Conservation (phyloP, 2,113 vertebrate species). For the Cyrtonyx montezumae region DNA sequence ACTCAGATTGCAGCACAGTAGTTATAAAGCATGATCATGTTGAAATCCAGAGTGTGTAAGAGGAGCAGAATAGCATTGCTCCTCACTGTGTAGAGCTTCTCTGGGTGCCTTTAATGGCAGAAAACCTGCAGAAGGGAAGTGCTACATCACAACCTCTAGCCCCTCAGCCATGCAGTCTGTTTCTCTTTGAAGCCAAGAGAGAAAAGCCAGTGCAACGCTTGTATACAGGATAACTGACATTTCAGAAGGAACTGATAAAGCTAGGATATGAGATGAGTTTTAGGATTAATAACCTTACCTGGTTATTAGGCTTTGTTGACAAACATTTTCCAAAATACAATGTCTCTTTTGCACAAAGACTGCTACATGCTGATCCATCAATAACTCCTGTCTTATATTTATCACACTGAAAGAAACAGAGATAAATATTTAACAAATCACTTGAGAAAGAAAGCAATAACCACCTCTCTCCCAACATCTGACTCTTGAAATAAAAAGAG, state of each 20-base stretch:
- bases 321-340: constrained; percentile 95
- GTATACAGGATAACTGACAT: neutral
- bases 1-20: neutral
- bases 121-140: neutral
- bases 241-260: neutral
- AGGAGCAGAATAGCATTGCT: neutral
- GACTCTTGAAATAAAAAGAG: neutral
- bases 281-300: constrained; percentile 79
- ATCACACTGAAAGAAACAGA: constrained; percentile 85
- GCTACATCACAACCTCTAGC: neutral
- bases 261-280: neutral
- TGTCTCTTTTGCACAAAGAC: constrained; percentile 93
- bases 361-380: constrained; percentile 94
- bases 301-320: constrained; percentile 89
- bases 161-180: neutral
- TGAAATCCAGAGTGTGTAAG: neutral
- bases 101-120: neutral
- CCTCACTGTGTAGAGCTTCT: neutral
- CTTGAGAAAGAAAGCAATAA: neutral
- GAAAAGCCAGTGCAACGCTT: neutral
- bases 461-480: neutral
- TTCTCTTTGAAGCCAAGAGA: neutral
- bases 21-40: neutral
- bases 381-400: constrained; percentile 94
- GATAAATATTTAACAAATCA: neutral